A percentile compares a stretch with the other conserved stretches of the same genome.
Evolutionary conservation across 2,113 vertebrate genomes (phyloP).

Genomic region (Piprites chloris): DNA sequence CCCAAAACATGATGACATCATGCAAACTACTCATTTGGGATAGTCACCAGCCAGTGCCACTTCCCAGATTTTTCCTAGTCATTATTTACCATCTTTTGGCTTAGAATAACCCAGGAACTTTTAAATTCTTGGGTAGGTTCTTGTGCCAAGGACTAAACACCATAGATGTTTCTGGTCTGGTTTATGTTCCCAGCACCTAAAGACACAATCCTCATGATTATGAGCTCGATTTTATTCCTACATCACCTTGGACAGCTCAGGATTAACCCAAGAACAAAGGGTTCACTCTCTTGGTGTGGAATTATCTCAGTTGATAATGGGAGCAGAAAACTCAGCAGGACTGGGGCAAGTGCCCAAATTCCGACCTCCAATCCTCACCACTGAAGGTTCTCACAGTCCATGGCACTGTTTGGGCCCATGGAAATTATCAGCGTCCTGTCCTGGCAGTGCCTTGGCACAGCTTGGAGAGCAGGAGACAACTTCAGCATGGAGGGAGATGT

Average conservation of each 20-base stretch:
- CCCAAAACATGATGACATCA: background rate
- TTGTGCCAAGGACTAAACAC: background rate
- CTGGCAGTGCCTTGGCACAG: background rate
- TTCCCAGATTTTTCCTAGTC: background rate
- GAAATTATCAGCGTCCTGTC: background rate
- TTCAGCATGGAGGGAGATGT: background rate
- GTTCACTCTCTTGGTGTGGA: background rate
- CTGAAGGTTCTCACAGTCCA: background rate
- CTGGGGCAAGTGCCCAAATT: background rate
- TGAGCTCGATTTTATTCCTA: background rate
- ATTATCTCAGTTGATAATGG: background rate
- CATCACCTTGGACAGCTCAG: background rate
- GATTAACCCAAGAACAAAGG: background rate
- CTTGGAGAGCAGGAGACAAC: background rate
- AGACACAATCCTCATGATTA: background rate
- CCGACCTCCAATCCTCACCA: background rate
- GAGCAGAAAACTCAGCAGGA: background rate
- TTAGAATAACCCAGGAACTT: background rate
- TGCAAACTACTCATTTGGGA: background rate
- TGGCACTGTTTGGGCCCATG: background rate
- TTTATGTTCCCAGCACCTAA: background rate
- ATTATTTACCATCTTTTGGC: background rate
- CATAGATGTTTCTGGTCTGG: background rate
- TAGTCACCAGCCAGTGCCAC: background rate
- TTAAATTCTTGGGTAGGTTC: background rate